Base-by-base conservation (phyloP, 2,888 invertebrate species). In the Ypsolopha sequella region DNA sequence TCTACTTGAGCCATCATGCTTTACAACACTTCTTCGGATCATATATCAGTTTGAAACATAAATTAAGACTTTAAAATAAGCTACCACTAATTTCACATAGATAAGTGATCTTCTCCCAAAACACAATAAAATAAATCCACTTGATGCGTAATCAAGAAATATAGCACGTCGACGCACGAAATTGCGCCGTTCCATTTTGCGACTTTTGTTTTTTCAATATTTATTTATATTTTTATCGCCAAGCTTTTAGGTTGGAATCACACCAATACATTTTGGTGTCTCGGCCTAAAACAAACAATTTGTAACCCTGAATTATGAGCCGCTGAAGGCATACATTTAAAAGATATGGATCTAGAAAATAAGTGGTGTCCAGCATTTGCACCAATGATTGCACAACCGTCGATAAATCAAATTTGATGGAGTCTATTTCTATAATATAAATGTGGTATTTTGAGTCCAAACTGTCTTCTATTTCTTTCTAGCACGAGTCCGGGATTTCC, bases 271-370 rank as follows among this genome's bases (percentile, higher is more conserved):
- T 84, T 51, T 84, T 71, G 68, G 71, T 80, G 84, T 82, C 84
- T 65, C 76, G 64, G 64, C 79, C 79, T 86, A 84, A 86, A 85
- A 85, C 84, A 85, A 86, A 85, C 82, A 84, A 86, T 86, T 86
- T 85, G 86, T 86, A 85, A 79, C 72, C 74, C 82, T 85, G 86
- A 86, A 81, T 86, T 85, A 85, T 86, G 80, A 74, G 79, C 81
- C 73, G 84, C 78, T 81, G 84, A 82, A 78, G 82, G 82, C 86
- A 85, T 86, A 86, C 81, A 84, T 86, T 84, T 78, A 79, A 80
- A 73, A 81, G 86, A 86, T 86, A 85, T 76, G 77, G 73, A 86
- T 86, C 86, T 84, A 77, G 76, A 78, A 75, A 70, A 58, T 52
- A 54, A 84, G 79, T 66, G 85, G 68, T 75, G 82, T 48, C 7